Percentiles rank a stretch among this genome's conserved stretches.
Evolutionary conservation across 2,797 vertebrate species (phyloP).

Genomic region (Microctenopoma stevenorrisi): DNA sequence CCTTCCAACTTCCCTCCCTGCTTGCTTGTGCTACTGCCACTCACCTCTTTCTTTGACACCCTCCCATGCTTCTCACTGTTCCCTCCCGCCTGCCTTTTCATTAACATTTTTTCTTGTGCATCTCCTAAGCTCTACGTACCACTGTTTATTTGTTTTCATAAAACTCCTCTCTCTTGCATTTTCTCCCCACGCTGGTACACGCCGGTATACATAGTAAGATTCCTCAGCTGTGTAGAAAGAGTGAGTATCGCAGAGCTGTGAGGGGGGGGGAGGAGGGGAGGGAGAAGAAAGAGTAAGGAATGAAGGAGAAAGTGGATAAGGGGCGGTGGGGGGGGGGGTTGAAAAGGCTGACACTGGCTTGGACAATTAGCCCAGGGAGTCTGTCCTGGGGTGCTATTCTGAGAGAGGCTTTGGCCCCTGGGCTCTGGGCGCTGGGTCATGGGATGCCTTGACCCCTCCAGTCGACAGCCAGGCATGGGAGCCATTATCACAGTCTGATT

Average conservation of each 20-base stretch:
- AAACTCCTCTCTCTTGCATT: slow-evolving; percentile 14
- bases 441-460: slow-evolving; percentile 86
- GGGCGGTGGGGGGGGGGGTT: slow-evolving; percentile 66
- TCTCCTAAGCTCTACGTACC: neutral
- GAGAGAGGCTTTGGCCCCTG: slow-evolving; percentile 79
- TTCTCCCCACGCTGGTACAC: slow-evolving; percentile 35
- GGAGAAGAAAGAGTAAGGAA: slow-evolving; percentile 58
- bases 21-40: slow-evolving; percentile 9
- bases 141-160: neutral
- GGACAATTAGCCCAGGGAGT: slow-evolving; percentile 86
- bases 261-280: slow-evolving; percentile 43
- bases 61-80: slow-evolving; percentile 24
- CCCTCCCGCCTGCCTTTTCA: slow-evolving; percentile 26
- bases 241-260: slow-evolving; percentile 56
- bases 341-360: slow-evolving; percentile 85
- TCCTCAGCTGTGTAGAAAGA: slow-evolving; percentile 54
- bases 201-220: slow-evolving; percentile 61
- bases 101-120: slow-evolving; percentile 43
- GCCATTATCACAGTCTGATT: slow-evolving; percentile 88
- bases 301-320: slow-evolving; percentile 60
- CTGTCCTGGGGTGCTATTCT: slow-evolving; percentile 84
- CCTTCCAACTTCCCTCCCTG: slow-evolving; percentile 10
- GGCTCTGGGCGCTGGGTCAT: slow-evolving; percentile 81
- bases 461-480: slow-evolving; percentile 86
- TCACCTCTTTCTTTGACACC: slow-evolving; percentile 27